Conservation (phyloP, 2,113 vertebrate genomes). For the Phoxinus phoxinus region DNA sequence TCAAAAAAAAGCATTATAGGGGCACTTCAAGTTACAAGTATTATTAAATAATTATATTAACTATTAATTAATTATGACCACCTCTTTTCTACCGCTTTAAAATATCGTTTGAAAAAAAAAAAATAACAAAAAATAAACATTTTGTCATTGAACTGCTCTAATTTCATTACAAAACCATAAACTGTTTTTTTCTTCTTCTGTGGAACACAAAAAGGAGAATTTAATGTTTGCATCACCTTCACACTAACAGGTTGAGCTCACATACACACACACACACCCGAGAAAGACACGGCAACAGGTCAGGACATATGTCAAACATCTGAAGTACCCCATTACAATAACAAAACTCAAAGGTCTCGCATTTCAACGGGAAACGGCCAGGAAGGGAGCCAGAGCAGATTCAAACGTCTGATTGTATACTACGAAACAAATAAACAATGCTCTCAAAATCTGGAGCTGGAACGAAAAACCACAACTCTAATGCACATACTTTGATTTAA, state of each 20-base stretch:
- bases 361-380: neutral
- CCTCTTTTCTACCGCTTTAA: too few relatives aligned
- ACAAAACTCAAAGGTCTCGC: slow-evolving; percentile 12
- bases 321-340: neutral
- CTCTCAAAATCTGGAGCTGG: neutral
- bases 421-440: slow-evolving; percentile 2
- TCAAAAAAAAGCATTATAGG: too few relatives aligned
- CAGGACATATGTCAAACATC: slow-evolving; percentile 24
- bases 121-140: too few relatives aligned
- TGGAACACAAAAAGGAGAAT: neutral
- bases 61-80: too few relatives aligned
- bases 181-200: neutral
- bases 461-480: neutral
- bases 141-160: too few relatives aligned
- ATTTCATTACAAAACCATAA: neutral
- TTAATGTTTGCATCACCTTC: neutral
- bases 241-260: neutral
- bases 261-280: neutral
- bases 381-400: neutral
- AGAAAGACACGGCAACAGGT: neutral
- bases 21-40: too few relatives aligned
- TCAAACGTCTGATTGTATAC: neutral
- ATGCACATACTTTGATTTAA: neutral
- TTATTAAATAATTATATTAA: too few relatives aligned
- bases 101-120: too few relatives aligned